Evolutionary conservation across 2,888 invertebrate genomes (phyloP).

Genomic region (Lysandra coridon): DNA sequence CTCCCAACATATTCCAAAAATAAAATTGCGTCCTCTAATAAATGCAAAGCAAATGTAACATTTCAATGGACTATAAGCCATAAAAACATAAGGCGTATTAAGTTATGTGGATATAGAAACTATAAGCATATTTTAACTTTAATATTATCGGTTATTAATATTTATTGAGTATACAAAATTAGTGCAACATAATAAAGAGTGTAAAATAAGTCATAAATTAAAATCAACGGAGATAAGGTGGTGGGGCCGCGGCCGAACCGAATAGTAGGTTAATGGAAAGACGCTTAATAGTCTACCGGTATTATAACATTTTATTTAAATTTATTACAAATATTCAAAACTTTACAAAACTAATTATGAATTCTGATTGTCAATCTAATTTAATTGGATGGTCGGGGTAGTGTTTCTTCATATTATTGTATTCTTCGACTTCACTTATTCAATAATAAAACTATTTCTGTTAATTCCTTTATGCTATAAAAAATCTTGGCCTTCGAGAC

Average conservation of each 20-base stretch:
- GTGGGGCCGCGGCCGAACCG: neutral
- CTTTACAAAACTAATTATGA: neutral
- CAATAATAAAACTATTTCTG: no score
- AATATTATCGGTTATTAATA: conserved; percentile 23
- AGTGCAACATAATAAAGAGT: conserved; percentile 14
- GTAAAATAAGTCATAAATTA: conserved; percentile 9
- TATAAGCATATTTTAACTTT: conserved; percentile 20
- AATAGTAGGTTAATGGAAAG: neutral
- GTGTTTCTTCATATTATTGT: neutral
- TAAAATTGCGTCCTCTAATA: no score
- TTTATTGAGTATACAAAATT: conserved; percentile 15
- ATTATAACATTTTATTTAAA: neutral
- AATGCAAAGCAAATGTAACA: no score
- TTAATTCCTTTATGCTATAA: neutral
- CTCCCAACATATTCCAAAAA: no score
- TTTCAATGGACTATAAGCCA: neutral
- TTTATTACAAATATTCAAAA: conserved; percentile 5
- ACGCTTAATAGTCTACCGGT: neutral
- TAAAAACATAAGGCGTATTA: neutral
- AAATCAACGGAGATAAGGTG: neutral
- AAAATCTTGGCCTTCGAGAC: neutral
- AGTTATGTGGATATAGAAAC: conserved; percentile 10
- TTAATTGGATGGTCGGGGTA: neutral
- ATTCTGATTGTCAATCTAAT: neutral
- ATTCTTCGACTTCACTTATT: neutral